Conservation (phyloP, 2,113 vertebrate genomes). For the Brienomyrus brachyistius region DNA sequence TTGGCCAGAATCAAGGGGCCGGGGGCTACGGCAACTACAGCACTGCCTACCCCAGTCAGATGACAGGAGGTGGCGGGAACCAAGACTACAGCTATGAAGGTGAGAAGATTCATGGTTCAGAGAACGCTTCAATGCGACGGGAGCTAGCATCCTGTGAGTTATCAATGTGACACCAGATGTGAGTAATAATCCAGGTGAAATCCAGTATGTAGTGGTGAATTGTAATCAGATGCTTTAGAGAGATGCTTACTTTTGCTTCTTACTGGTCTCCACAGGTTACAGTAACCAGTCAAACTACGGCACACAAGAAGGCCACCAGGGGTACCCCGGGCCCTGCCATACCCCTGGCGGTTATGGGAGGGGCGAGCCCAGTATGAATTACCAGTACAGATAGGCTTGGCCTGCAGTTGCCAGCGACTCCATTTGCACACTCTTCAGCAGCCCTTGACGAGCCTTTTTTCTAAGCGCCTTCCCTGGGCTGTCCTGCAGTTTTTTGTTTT, state of each 20-base stretch:
- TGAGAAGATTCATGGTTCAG: conserved; percentile 18
- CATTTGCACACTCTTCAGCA: conserved; percentile 21
- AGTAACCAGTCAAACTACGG: conserved; percentile 75
- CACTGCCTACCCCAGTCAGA: conserved; percentile 75
- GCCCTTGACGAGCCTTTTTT: conserved; percentile 26
- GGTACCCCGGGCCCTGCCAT: conserved; percentile 69
- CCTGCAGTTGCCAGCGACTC: not conserved
- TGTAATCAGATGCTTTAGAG: not conserved
- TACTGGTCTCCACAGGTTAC: conserved; percentile 61
- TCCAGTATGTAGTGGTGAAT: not conserved
- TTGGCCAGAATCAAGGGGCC: conserved; percentile 59
- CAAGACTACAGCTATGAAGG: conserved; percentile 64
- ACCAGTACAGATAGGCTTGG: conserved; percentile 88
- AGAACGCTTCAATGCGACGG: not conserved
- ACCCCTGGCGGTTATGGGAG: conserved; percentile 59
- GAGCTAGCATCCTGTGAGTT: not conserved
- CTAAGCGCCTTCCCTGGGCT: conserved; percentile 41
- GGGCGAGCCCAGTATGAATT: conserved; percentile 78
- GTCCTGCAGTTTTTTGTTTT: not conserved
- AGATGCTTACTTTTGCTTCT: not conserved
- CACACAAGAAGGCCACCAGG: conserved; percentile 65
- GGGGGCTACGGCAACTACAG: conserved; percentile 72
- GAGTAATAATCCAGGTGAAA: not conserved
- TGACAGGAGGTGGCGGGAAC: conserved; percentile 59
- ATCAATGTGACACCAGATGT: not conserved